Base-by-base conservation (phyloP, 2,797 vertebrate species). In the Synanceia verrucosa region DNA sequence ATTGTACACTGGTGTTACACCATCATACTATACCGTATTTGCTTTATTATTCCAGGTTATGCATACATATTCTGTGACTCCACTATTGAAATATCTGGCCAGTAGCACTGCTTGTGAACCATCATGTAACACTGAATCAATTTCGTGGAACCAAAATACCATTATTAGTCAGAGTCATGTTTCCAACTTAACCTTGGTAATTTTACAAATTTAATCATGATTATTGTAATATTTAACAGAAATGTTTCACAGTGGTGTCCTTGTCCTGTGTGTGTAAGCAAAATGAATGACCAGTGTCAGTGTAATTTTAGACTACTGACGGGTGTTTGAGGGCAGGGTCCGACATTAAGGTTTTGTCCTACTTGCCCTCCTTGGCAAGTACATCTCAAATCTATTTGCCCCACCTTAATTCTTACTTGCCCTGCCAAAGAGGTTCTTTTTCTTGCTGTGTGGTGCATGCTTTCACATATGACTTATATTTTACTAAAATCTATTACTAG, bases 321-420 rank as follows among this genome's bases (percentile, higher is more conserved):
- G 70, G 8, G 21, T 34, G 57, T 70, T 46, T 41, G 39, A 67
- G 52, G 37, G 65, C 46, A 70, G n/a, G n/a, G n/a, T n/a, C n/a
- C n/a, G n/a, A n/a, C n/a, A n/a, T n/a, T n/a, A n/a, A n/a, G n/a
- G n/a, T n/a, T n/a, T n/a, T n/a, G n/a, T n/a, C n/a, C n/a, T n/a
- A n/a, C n/a, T n/a, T n/a, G n/a, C n/a, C n/a, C n/a, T n/a, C n/a
- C n/a, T n/a, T n/a, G n/a, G n/a, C n/a, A n/a, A n/a, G n/a, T n/a
- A n/a, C n/a, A n/a, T n/a, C n/a, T n/a, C n/a, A n/a, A n/a, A n/a
- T n/a, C n/a, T n/a, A n/a, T n/a, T n/a, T n/a, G n/a, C n/a, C n/a
- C n/a, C n/a, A n/a, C n/a, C n/a, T n/a, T n/a, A n/a, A n/a, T n/a
- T n/a, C n/a, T n/a, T n/a, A n/a, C n/a, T n/a, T n/a, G n/a, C n/a